Evolutionary conservation across 2,797 vertebrate genomes (phyloP).

Genomic region (Microcaecilia unicolor): DNA sequence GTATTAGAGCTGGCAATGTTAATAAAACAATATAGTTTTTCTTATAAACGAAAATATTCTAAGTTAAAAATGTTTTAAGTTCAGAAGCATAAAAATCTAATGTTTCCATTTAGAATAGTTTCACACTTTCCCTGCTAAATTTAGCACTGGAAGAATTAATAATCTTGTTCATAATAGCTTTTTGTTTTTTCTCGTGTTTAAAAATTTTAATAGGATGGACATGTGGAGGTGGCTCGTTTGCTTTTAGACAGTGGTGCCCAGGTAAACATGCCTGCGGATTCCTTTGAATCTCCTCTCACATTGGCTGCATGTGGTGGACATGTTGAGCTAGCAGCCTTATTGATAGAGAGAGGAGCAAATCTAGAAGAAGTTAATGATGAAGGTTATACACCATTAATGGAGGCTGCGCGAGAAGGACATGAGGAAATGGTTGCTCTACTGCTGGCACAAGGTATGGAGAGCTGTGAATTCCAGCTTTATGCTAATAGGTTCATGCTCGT

Average conservation of each 20-base stretch:
- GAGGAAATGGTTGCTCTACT: slow-evolving; percentile 97
- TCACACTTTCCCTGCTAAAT: neutral
- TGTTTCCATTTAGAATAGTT: neutral
- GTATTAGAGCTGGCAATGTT: neutral
- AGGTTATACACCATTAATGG: slow-evolving; percentile 96
- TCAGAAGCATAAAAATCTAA: too few relatives aligned
- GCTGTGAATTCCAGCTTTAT: too few relatives aligned
- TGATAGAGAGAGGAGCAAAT: slow-evolving; percentile 95
- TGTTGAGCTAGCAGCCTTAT: slow-evolving; percentile 87
- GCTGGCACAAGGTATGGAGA: slow-evolving; percentile 81
- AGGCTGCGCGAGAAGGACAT: slow-evolving; percentile 94
- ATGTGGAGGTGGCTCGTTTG: slow-evolving; percentile 94
- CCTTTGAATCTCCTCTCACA: slow-evolving; percentile 93
- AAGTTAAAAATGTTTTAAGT: too few relatives aligned
- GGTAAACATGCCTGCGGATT: slow-evolving; percentile 98
- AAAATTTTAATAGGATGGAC: slow-evolving; percentile 85
- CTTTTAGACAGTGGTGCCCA: slow-evolving; percentile 96
- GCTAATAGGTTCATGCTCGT: neutral
- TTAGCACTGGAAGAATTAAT: too few relatives aligned
- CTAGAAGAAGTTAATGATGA: slow-evolving; percentile 98
- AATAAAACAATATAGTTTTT: neutral
- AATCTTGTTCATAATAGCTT: neutral
- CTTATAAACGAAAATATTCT: too few relatives aligned
- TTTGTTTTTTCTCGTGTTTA: too few relatives aligned
- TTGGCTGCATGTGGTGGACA: slow-evolving; percentile 94